Conservation (phyloP, 2,888 invertebrate species). For the Andrena bicolor region DNA sequence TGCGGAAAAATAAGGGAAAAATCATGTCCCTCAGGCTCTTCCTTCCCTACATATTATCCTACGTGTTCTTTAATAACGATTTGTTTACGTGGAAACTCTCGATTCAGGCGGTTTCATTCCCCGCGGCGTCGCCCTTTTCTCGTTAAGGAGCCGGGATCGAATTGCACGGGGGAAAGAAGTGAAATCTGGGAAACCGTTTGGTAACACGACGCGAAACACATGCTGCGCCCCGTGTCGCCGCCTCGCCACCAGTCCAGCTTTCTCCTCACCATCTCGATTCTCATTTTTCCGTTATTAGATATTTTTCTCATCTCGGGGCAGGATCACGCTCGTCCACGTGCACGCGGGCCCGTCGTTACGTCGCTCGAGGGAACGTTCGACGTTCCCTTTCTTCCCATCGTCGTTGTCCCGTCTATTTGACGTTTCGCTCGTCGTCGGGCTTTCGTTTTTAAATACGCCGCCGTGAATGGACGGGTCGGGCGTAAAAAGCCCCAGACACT, state of each 20-base stretch:
- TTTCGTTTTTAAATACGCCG: conserved; percentile 38
- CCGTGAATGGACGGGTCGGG: conserved; percentile 16
- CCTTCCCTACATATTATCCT: neutral
- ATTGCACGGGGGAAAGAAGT: conserved; percentile 70
- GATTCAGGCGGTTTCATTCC: conserved; percentile 37
- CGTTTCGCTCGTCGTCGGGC: conserved; percentile 16
- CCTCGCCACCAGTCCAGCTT: conserved; percentile 34
- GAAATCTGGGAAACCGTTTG: conserved; percentile 77
- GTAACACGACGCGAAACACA: conserved; percentile 77
- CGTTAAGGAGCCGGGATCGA: conserved; percentile 66
- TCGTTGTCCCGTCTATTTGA: neutral
- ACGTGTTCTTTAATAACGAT: conserved; percentile 6
- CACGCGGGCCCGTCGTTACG: neutral
- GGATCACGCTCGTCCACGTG: conserved; percentile 41
- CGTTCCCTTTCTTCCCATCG: conserved; percentile 5
- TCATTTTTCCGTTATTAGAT: conserved; percentile 75
- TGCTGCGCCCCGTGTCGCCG: conserved; percentile 58
- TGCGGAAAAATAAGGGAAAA: neutral
- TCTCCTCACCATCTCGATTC: conserved; percentile 46
- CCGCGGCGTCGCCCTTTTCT: conserved; percentile 30
- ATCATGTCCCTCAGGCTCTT: conserved; percentile 28
- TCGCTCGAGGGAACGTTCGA: conserved; percentile 48
- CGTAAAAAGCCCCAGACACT: conserved; percentile 39
- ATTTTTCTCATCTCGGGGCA: conserved; percentile 67
- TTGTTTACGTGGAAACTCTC: conserved; percentile 44